Evolutionary conservation across 53 echinoderm and acorn worm species (phyloP).

Genomic region (Pentamera pediparva): DNA sequence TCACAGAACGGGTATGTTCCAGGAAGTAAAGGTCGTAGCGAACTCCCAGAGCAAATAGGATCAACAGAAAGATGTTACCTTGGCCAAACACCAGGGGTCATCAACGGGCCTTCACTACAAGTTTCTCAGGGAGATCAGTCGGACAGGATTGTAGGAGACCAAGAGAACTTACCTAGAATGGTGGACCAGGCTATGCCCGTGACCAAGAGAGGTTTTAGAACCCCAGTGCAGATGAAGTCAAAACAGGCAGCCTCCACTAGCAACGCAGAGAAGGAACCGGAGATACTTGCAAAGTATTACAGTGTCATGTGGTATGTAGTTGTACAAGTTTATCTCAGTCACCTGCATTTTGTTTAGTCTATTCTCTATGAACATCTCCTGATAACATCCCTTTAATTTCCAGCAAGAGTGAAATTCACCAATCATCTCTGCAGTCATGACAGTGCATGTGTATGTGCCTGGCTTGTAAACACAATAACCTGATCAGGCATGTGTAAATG

Average conservation of each 20-base stretch:
- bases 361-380: neutral
- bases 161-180: neutral
- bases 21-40: too few species aligned
- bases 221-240: conserved; percentile 27
- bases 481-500: too few species aligned
- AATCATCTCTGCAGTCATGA: too few species aligned
- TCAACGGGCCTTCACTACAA: too few species aligned
- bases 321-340: conserved; percentile 55
- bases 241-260: neutral
- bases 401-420: too few species aligned
- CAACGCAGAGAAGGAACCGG: neutral
- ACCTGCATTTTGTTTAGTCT: neutral
- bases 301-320: conserved; percentile 50
- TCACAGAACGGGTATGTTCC: too few species aligned
- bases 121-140: too few species aligned
- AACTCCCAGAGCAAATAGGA: neutral
- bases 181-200: neutral
- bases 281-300: conserved; percentile 8
- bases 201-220: neutral
- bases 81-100: too few species aligned
- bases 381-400: neutral
- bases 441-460: too few species aligned
- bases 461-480: too few species aligned
- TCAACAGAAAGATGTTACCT: neutral
- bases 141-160: neutral